These are phyloP conservation scores for Campoplex capitator DNA, from an alignment of 2,888 invertebrate species.

Conservation along the genomic window DNA sequence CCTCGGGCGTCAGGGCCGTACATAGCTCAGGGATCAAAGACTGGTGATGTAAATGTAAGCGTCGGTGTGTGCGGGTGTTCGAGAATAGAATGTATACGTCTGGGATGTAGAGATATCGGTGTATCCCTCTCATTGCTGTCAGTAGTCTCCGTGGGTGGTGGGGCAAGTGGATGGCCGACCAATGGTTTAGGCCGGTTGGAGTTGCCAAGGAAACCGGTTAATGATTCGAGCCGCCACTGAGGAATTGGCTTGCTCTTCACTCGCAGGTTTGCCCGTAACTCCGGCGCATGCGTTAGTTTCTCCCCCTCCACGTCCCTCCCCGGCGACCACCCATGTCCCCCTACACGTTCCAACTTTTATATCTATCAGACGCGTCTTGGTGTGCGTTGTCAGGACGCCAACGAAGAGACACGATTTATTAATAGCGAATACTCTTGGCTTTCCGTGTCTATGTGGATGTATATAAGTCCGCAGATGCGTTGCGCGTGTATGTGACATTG, in stretches of 20 bases:
- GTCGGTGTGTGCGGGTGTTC: not conserved
- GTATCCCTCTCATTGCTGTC: conserved; percentile 34
- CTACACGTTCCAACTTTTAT: conserved; percentile 3
- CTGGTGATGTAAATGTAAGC: not conserved
- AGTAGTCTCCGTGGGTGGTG: conserved; percentile 66
- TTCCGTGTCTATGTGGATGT: not conserved
- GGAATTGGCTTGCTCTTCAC: conserved; percentile 81
- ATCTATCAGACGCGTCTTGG: conserved; percentile 1
- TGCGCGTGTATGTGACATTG: conserved; percentile 4
- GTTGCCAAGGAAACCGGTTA: conserved; percentile 85
- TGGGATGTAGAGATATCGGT: not conserved
- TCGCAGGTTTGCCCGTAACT: conserved; percentile 65
- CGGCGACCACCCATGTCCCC: conserved; percentile 4
- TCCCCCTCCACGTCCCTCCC: conserved; percentile 20
- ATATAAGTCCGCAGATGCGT: not conserved
- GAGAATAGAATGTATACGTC: conserved; percentile 10
- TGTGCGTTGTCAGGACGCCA: conserved; percentile 27
- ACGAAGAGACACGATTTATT: conserved; percentile 66
- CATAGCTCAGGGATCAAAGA: conserved; percentile 16
- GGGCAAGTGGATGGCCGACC: conserved; percentile 77
- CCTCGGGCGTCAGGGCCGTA: conserved; percentile 55
- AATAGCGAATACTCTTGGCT: conserved; percentile 57
- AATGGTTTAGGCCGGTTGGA: conserved; percentile 81
- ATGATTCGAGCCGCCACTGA: conserved; percentile 84
- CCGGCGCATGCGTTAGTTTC: conserved; percentile 60